Base-by-base conservation (phyloP, 2,797 vertebrate species). In the Sphaeramia orbicularis region DNA sequence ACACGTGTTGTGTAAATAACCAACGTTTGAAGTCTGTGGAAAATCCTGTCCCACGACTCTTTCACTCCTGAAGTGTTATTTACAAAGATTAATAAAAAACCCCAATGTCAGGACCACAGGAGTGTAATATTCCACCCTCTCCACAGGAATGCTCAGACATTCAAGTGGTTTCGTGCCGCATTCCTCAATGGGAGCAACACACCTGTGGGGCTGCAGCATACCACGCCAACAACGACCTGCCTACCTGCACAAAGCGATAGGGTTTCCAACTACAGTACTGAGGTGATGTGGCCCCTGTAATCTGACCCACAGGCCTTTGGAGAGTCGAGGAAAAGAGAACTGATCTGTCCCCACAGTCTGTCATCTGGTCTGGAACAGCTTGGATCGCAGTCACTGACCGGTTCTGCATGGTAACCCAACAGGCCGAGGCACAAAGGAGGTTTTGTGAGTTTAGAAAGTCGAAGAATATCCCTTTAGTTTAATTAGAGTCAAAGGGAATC, bases 341-440 rank as follows among this genome's bases (percentile, higher is more conserved):
- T 10, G 41, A 86, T 86, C 71, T 36, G 15, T 66, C 50, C 58
- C 56, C 4, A 45, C 52, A 30, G 65, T 14, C 65, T 38, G 68
- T 87, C 84, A 80, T 74, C 83, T 76, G 71, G 63, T 62, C 71
- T 57, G 69, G 78, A 66, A 76, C 63, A 30, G 50, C 72, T 65
- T 61, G 47, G 80, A 64, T 73, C 38, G 8, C 59, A 47, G 43
- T 60, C 49, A n/a, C 18, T 30, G 16, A 55, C 51, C 3, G 0
- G 71, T 78, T 85, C 65, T 71, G 78, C 80, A 76, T 63, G 52
- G 53, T 47, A 76, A 68, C 49, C 63, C 69, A 14, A 45, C 70
- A 70, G 59, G 71, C 74, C 68, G 61, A 51, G 83, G 71, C 67
- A 91, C 85, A 92, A 91, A 71, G 54, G 78, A 79, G 44, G 81